Evolutionary conservation across 1,140 invertebrate genomes (phyloP).

Genomic region (Hypothenemus hampei): DNA sequence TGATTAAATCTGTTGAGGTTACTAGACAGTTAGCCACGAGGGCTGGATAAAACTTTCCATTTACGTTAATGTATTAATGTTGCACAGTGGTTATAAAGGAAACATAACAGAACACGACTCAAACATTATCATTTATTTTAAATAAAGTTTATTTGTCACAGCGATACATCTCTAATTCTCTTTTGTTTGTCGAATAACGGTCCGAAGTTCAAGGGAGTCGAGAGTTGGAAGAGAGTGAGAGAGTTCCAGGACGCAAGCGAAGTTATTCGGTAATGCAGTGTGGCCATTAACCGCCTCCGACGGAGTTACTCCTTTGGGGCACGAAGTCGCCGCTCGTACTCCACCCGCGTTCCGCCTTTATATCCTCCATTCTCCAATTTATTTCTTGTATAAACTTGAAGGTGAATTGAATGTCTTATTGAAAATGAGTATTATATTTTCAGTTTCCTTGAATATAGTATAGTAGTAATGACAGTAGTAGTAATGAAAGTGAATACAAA

Average conservation of each 20-base stretch:
- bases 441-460: too few relatives aligned
- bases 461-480: too few relatives aligned
- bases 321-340: constrained; percentile 5
- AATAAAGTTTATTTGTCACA: constrained; percentile 5
- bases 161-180: constrained; percentile 9
- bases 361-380: neutral
- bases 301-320: constrained; percentile 15
- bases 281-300: constrained; percentile 14
- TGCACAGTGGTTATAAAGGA: neutral
- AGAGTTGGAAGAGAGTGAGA: constrained; percentile 10
- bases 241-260: constrained; percentile 7
- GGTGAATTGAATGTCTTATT: constrained; percentile 2
- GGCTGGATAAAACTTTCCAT: too few relatives aligned
- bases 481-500: too few relatives aligned
- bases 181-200: constrained; percentile 5
- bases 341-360: constrained; percentile 5
- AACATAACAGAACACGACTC: neutral
- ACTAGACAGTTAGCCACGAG: too few relatives aligned
- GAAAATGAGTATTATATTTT: too few relatives aligned
- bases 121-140: constrained; percentile 9
- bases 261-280: constrained; percentile 16
- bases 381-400: constrained; percentile 7
- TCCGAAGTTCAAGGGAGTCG: constrained; percentile 9
- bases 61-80: neutral
- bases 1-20: too few relatives aligned